Conservation (phyloP, 2,797 vertebrate genomes). For the Sus cebifrons region DNA sequence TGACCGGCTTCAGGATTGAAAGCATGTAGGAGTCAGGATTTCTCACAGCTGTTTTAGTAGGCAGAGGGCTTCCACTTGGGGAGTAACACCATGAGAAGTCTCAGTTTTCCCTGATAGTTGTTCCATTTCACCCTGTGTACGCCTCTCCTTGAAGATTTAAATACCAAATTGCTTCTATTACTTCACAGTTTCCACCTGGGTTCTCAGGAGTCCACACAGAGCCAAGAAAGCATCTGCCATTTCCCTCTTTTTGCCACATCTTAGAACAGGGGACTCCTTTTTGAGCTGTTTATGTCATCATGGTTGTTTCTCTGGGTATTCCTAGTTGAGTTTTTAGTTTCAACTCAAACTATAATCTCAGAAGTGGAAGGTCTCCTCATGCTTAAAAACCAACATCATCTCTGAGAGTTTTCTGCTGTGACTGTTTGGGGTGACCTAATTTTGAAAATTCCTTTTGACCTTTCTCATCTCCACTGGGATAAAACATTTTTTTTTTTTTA, state of each 20-base stretch:
- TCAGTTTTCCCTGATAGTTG: conserved; percentile 81
- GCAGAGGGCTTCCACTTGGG: conserved; percentile 68
- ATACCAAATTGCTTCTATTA: conserved; percentile 78
- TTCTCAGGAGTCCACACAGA: conserved; percentile 56
- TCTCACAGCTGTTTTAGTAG: conserved; percentile 79
- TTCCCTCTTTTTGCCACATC: conserved; percentile 31
- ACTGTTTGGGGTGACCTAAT: conserved; percentile 53
- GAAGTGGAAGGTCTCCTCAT: conserved; percentile 4
- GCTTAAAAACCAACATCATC: conserved; percentile 47
- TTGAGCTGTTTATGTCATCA: conserved; percentile 78
- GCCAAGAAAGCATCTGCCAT: conserved; percentile 62
- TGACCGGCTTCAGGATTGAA: conserved; percentile 62
- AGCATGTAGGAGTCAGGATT: conserved; percentile 65
- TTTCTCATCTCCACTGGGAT: conserved; percentile 46
- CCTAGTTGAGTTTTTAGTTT: conserved; percentile 71
- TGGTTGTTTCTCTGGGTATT: conserved; percentile 38
- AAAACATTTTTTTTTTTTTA: not conserved
- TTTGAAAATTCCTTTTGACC: conserved; percentile 34
- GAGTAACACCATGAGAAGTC: conserved; percentile 77
- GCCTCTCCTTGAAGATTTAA: conserved; percentile 72
- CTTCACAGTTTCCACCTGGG: conserved; percentile 82
- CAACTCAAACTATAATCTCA: conserved; percentile 61
- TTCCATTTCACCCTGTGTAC: conserved; percentile 77
- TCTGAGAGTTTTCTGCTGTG: conserved; percentile 52
- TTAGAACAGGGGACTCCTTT: conserved; percentile 58